These are phyloP conservation scores for Panurus biarmicus DNA, from an alignment of 2,113 vertebrate genomes.

Conservation along the genomic window DNA sequence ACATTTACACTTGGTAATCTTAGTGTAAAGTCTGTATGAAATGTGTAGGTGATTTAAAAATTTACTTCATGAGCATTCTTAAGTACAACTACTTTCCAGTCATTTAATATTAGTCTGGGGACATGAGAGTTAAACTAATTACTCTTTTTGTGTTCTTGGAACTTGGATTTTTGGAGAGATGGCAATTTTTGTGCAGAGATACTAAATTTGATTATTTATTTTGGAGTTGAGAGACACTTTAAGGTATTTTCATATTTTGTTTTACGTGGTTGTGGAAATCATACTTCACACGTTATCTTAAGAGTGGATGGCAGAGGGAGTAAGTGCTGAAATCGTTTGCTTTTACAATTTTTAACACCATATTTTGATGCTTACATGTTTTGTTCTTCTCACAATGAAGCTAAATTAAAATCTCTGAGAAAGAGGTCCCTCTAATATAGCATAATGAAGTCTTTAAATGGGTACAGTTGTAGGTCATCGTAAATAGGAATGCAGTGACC, in stretches of 20 bases:
- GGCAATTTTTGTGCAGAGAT: background rate
- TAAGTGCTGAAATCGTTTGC: background rate
- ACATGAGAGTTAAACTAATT: background rate
- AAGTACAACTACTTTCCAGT: background rate
- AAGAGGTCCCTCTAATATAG: constrained; percentile 40
- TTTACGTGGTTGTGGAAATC: background rate
- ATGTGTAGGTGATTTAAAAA: background rate
- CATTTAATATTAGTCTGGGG: background rate
- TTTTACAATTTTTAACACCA: background rate
- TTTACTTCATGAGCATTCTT: background rate
- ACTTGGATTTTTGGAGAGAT: background rate
- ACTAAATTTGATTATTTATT: background rate
- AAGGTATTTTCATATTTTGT: background rate
- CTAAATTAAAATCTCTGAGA: constrained; percentile 49
- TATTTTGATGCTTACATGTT: background rate
- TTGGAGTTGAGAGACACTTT: background rate
- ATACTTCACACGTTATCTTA: background rate
- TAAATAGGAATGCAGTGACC: constrained; percentile 59
- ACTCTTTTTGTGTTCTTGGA: background rate
- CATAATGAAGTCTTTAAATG: constrained; percentile 52
- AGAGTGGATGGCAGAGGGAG: background rate
- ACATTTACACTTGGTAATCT: background rate
- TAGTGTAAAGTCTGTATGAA: background rate
- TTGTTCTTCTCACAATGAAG: constrained; percentile 49
- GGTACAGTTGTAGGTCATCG: constrained; percentile 46